Evolutionary conservation across 1,140 invertebrate genomes (phyloP), one percentile per base, ranked within the genome.

Genomic region (Radopholus similis): DNA sequence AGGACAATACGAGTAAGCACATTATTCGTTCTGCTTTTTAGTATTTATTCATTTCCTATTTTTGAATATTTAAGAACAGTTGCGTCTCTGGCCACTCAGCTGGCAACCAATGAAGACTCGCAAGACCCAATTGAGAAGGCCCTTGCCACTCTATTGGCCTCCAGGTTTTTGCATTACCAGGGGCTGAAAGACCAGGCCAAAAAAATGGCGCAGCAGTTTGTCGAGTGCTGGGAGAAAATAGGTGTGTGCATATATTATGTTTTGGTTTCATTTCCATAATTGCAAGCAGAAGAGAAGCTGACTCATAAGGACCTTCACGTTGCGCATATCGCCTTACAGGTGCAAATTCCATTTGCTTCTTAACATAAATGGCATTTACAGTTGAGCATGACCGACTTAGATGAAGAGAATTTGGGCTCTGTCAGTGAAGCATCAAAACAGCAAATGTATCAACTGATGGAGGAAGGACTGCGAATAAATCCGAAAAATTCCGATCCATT

Each of bases 401-500:
- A 26, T 28, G 47, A 51, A 3, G 38, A 62, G 34, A 49, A 62
- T 62, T 2, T 23, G 5, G 32, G 13, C n/a, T 9, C 37, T 11
- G 5, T 62, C 35, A 34, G 44, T 4, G 38, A 62, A 26, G 15
- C 58, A 8, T 21, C 26, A 21, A 30, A 47, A 47, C n/a, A 30
- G 2, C 58, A 28, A 1, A 42, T 35, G 11, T 26, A 62, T 28
- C 40, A 62, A 62, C 6, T 62, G 2, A 34, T 38, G n/a, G 62
- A 64, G 4, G 23, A 64, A 4, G 44, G 30, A 18, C 62, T 58
- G 32, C 13, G n/a, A 11, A 54, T 66, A 26, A 55, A 66, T 49
- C 54, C 54, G 8, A 35, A 56, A 11, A 66, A 66, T 64, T 53
- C 44, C 4, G 64, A 66, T 9, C 64, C 64, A 32, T 44, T 66